Base-by-base conservation (phyloP, 2,113 vertebrate genomes). In the Philantomba maxwellii region DNA sequence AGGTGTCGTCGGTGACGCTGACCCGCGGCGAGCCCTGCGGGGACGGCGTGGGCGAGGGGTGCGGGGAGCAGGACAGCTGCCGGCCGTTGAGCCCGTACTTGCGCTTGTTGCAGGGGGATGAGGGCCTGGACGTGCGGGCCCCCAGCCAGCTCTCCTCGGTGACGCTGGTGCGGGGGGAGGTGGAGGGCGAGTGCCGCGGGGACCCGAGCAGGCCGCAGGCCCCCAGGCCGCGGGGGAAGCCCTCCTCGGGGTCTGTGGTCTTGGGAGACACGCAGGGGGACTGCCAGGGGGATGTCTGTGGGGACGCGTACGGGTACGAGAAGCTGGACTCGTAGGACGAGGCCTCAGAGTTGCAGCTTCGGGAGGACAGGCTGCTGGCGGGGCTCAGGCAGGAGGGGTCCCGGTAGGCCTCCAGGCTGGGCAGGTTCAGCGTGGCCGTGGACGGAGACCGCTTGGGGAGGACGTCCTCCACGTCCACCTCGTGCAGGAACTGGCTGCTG, bases 291-390 rank as follows among this genome's bases (percentile, higher is more conserved):
- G 99, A 99, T 19, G 99, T 99, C 98, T 99, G 99, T 0, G 99
- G 99, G 30, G 99, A 99, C 64, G 99, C 99, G 1, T 99, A 99
- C 0, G 99, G 99, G 98, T 99, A 99, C 0, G 99, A 99, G 98
- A 99, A 99, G 98, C 99, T 99, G 21, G 99, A 99, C 98, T 99
- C 99, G 0, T 99, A 99, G 85, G 99, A 99, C 19, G 99, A 99
- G 0, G 99, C 99, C 97, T 99, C 99, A 0, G 99, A 99, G 98
- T 99, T 99, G 97, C 99, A 99, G 98, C 99, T 99, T 94, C 99
- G 99, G 12, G 99, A 99, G 77, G 99, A 99, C 93, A 99, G 98
- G 98, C 99, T 99, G 94, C 99, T 99, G 0, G 99, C 99, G 0
- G 99, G 99, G 97, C 99, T 99, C 86, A 99, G 99, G 98, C 99